A percentile compares a stretch with the other conserved stretches of the same genome.
Conservation (phyloP, 2,797 vertebrate species). For the Cryptoprocta ferox region DNA sequence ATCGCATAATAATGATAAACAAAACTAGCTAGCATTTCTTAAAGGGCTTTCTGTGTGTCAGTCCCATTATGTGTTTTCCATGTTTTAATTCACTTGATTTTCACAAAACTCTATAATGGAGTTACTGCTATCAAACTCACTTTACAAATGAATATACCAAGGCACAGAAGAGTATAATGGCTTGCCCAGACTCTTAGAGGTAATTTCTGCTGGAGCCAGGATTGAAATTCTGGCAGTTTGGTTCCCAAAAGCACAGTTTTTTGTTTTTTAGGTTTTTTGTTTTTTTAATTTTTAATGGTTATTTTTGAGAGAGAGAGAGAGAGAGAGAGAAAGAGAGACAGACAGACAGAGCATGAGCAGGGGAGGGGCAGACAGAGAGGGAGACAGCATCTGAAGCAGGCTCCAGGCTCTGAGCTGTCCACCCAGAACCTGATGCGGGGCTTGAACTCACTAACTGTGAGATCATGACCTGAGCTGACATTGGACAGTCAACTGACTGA, state of each 20-base stretch:
- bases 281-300: too few relatives aligned
- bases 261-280: too few relatives aligned
- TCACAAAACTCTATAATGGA: neutral
- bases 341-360: too few relatives aligned
- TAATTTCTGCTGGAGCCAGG: neutral
- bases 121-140: neutral
- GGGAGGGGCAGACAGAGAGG: too few relatives aligned
- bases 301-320: too few relatives aligned
- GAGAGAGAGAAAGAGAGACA: too few relatives aligned
- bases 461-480: too few relatives aligned
- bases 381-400: too few relatives aligned
- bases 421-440: too few relatives aligned
- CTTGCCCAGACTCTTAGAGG: neutral
- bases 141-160: neutral
- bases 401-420: too few relatives aligned
- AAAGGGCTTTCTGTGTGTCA: neutral
- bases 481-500: too few relatives aligned
- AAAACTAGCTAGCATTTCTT: neutral
- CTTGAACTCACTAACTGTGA: too few relatives aligned
- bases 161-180: neutral
- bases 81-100: neutral
- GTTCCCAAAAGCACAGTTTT: neutral
- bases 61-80: neutral
- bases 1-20: neutral
- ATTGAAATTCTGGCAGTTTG: neutral